These are phyloP conservation scores for Lomographa bimaculata DNA, from an alignment of 2,888 invertebrate genomes.

Conservation along the genomic window DNA sequence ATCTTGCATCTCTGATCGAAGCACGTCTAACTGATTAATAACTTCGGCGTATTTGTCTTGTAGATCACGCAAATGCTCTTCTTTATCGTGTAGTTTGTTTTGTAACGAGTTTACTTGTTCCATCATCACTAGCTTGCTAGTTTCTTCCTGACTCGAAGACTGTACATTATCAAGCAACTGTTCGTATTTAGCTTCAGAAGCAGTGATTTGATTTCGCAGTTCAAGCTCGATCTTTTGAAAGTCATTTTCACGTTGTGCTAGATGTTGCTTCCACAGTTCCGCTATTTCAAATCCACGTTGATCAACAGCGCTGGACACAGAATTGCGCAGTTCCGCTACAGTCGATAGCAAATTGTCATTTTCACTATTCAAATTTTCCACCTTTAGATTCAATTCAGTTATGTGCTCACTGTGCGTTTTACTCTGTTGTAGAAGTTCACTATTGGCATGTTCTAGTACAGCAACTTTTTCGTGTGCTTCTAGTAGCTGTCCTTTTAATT, in stretches of 20 bases:
- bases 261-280: slow-evolving; percentile 87
- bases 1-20: slow-evolving; percentile 75
- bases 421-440: slow-evolving; percentile 40
- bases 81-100: slow-evolving; percentile 72
- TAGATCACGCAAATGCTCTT: slow-evolving; percentile 63
- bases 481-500: slow-evolving; percentile 46
- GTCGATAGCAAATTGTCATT: slow-evolving; percentile 72
- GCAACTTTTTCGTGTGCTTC: slow-evolving; percentile 67
- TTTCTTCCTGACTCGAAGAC: slow-evolving; percentile 74
- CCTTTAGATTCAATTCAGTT: slow-evolving; percentile 55
- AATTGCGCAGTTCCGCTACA: slow-evolving; percentile 71
- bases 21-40: slow-evolving; percentile 64
- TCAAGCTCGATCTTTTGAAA: slow-evolving; percentile 80
- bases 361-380: slow-evolving; percentile 66
- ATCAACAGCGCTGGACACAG: slow-evolving; percentile 82
- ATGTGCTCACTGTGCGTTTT: slow-evolving; percentile 49
- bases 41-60: slow-evolving; percentile 71
- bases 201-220: slow-evolving; percentile 76
- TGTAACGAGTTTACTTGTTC: slow-evolving; percentile 71
- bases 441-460: slow-evolving; percentile 50
- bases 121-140: slow-evolving; percentile 63
- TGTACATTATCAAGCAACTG: slow-evolving; percentile 72
- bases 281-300: slow-evolving; percentile 87
- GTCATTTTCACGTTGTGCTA: slow-evolving; percentile 85
- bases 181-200: slow-evolving; percentile 75